Base-by-base conservation (phyloP, 2,888 invertebrate genomes). In the Sclerodermus sp. region DNA sequence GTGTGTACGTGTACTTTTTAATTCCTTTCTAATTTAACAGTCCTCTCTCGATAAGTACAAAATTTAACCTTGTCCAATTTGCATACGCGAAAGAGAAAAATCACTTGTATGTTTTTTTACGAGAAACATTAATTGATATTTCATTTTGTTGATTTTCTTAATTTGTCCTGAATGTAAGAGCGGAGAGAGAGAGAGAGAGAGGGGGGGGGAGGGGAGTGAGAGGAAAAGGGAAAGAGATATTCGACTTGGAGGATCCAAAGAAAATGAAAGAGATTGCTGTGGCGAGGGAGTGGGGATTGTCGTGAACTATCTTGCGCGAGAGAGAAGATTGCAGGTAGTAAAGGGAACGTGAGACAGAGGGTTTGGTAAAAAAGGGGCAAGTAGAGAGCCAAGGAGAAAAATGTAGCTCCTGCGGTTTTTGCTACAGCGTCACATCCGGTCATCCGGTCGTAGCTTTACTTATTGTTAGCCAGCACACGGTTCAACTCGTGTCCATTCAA, bases 391-490 rank as follows among this genome's bases (percentile, higher is more conserved):
- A 39, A 53, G 44, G 66, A 68, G 64, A 64, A 58, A 64, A 66
- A 65, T 62, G 69, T 67, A 67, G 69, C 68, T 66, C 63, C 58
- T 57, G 59, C 47, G 61, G 64, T 72, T 73, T 73, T 73, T 75
- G 66, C 64, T 51, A 61, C 53, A 55, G 57, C 69, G 71, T 74
- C 71, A 71, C 71, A 76, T 76, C 76, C 74, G 75, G 75, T 70
- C 71, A 69, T 68, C 67, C 67, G 34, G 69, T 71, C 54, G 60
- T 42, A 52, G 51, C 55, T 34, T 12, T 12, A 57, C 59, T 67
- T 62, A 61, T 62, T 48, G 53, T 51, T 49, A 43, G 62, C 47
- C 51, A 53, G 59, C 53, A 62, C 61, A 60, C 52, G 59, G 57
- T 53, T 62, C 64, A 64, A 60, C 69, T 64, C 68, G 69, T 74